Evolutionary conservation across 1,140 invertebrate genomes (phyloP).

Genomic region (Drosophila simulans): DNA sequence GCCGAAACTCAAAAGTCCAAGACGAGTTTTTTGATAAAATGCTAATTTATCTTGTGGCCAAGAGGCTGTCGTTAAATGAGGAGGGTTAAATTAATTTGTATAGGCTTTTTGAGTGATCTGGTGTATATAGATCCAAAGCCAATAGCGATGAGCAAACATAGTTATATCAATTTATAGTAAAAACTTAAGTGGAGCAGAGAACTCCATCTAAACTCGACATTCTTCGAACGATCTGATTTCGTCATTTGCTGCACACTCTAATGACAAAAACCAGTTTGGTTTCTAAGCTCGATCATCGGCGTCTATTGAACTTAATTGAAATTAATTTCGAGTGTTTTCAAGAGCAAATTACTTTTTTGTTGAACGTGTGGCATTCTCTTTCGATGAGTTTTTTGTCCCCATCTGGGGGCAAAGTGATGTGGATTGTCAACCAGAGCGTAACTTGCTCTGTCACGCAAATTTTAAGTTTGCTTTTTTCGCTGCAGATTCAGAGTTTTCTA

Average conservation of each 20-base stretch:
- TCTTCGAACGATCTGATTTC: slow-evolving; percentile 18
- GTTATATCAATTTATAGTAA: too few species aligned
- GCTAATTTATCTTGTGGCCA: slow-evolving; percentile 29
- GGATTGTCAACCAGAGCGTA: slow-evolving; percentile 74
- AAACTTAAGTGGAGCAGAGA: slow-evolving; percentile 1
- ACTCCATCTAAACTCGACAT: neutral
- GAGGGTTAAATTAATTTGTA: slow-evolving; percentile 1
- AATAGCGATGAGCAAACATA: too few species aligned
- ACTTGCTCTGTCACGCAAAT: slow-evolving; percentile 65
- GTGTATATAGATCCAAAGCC: too few species aligned
- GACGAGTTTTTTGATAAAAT: slow-evolving; percentile 41
- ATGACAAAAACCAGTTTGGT: slow-evolving; percentile 32
- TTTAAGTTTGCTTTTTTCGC: slow-evolving; percentile 29
- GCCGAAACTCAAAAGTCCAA: slow-evolving; percentile 28
- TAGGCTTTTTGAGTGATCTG: slow-evolving; percentile 7
- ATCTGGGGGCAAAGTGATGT: slow-evolving; percentile 45
- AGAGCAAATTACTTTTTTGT: slow-evolving; percentile 51
- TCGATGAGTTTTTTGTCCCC: slow-evolving; percentile 15
- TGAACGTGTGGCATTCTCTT: slow-evolving; percentile 10
- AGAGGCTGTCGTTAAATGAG: slow-evolving; percentile 26
- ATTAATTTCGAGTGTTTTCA: slow-evolving; percentile 54
- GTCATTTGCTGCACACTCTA: slow-evolving; percentile 1
- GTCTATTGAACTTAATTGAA: slow-evolving; percentile 56
- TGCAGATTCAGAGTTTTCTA: slow-evolving; percentile 15
- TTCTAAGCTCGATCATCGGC: slow-evolving; percentile 18